These are phyloP conservation scores for Mus spretus DNA, from an alignment of 2,797 vertebrate genomes.

Conservation along the genomic window DNA sequence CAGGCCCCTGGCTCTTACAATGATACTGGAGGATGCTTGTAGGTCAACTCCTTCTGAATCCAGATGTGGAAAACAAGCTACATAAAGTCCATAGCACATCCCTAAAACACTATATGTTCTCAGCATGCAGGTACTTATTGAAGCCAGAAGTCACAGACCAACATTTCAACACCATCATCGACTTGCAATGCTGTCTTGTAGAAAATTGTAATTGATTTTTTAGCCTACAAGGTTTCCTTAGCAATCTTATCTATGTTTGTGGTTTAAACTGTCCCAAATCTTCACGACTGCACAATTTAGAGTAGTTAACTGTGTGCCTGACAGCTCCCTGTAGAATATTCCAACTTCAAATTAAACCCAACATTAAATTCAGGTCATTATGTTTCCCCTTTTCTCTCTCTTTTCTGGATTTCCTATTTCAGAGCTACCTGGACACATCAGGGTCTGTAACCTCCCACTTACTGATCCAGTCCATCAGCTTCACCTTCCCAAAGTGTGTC, in stretches of 20 bases:
- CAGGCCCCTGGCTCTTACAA: not conserved
- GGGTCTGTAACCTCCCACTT: not conserved
- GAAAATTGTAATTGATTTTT: not conserved
- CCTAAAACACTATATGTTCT: not conserved
- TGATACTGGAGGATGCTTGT: not conserved
- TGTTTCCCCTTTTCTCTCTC: not conserved
- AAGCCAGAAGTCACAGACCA: not conserved
- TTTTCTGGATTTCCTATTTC: slow-evolving; percentile 4
- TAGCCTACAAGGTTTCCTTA: not conserved
- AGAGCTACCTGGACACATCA: not conserved
- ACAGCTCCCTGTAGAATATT: not conserved
- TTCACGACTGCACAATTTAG: not conserved
- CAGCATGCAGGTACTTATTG: not conserved
- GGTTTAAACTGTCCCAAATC: slow-evolving; percentile 7
- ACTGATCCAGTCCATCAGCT: not conserved
- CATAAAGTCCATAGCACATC: not conserved
- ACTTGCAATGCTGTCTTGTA: not conserved
- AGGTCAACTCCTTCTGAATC: not conserved
- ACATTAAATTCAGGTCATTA: not conserved
- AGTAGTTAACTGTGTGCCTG: not conserved
- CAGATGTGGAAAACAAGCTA: not conserved
- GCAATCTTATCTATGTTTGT: not conserved
- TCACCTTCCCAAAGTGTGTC: not conserved
- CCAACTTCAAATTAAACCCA: not conserved
- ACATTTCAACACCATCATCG: not conserved